phyloP scores from a whole-genome alignment of 2,113 vertebrate species.

The Kryptolebias marmoratus region DNA sequence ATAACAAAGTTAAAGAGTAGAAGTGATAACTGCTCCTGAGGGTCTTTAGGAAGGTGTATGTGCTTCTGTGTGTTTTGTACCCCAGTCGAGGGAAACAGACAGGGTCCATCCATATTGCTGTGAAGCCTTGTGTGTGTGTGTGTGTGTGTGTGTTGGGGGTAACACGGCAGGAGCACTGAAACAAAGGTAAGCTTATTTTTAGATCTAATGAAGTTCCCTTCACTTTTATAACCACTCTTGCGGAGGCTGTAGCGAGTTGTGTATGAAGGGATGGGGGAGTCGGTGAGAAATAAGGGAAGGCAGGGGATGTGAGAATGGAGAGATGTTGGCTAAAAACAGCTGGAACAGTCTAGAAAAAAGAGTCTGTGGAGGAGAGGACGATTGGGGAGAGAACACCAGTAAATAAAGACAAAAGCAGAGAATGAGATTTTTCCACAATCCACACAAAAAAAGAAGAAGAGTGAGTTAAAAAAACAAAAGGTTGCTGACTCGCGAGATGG shows the following conservation, averaged over 20 bases:
- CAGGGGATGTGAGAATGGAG: constrained; percentile 9
- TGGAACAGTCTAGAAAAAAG: constrained; percentile 26
- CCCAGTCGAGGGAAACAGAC: constrained; percentile 61
- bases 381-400: not conserved
- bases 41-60: constrained; percentile 44
- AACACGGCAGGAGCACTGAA: constrained; percentile 57
- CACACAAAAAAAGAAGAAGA: not conserved
- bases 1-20: constrained; percentile 52
- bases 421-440: not conserved
- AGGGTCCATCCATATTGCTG: constrained; percentile 73
- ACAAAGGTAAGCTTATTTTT: constrained; percentile 74
- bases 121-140: constrained; percentile 56
- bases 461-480: not conserved
- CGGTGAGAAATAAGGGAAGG: constrained; percentile 14
- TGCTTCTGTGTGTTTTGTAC: constrained; percentile 31
- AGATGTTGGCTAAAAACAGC: constrained; percentile 21
- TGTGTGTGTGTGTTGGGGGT: constrained; percentile 28
- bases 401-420: not conserved
- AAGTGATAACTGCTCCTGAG: constrained; percentile 60
- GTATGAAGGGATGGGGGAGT: not conserved
- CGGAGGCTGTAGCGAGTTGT: not conserved
- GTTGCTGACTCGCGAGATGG: constrained; percentile 7
- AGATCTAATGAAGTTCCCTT: constrained; percentile 77
- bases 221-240: constrained; percentile 48
- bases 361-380: constrained; percentile 3